Base-by-base conservation (phyloP, 2,797 vertebrate genomes). In the Odontamblyopus lacepedii region DNA sequence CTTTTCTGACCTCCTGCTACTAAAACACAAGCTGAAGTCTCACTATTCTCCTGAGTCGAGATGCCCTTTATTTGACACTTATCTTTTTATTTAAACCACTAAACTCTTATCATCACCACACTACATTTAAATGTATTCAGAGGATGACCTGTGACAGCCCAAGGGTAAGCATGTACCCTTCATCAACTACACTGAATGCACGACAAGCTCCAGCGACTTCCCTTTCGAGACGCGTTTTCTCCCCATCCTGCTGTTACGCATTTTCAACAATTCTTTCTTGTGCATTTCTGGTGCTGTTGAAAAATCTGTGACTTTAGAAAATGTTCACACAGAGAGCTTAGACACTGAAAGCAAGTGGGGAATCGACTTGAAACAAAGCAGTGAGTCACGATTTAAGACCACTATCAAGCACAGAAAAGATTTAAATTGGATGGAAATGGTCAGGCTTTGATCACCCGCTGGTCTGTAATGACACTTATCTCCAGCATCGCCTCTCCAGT, bases 391-490 rank as follows among this genome's bases (percentile, higher is more conserved):
- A 61, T 81, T 80, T 78, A 55, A 80, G 70, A 65, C 71, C 41
- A 32, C 75, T 44, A 78, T 86, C 76, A 61, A 60, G 74, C 73
- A 63, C 72, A 79, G 35, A 82, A 70, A 65, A 77, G 64, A 79
- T 84, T 86, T 71, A 84, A 88, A 86, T 51, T 19, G 79, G 79
- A 86, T 84, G 77, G 71, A 85, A 85, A 88, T 83, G 64, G 30
- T 73, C 68, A 41, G 79, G 78, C 74, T 85, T 75, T 80, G 79
- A 86, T 87, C 81, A 85, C 83, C 78, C 75, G 77, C 79, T 77
- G 82, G 48, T 81, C 84, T 63, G 60, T 89, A 85, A 90, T 85
- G 83, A 83, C 76, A 78, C 77, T 85, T 85, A 86, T 83, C 81
- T 74, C 72, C 62, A 67, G 73, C 63, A 74, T 86, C 74, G 72